A percentile compares a stretch with the other conserved stretches of the same genome.
These are phyloP conservation scores for Elanus axillaris DNA, from an alignment of 2,113 vertebrate genomes.

Conservation along the genomic window DNA sequence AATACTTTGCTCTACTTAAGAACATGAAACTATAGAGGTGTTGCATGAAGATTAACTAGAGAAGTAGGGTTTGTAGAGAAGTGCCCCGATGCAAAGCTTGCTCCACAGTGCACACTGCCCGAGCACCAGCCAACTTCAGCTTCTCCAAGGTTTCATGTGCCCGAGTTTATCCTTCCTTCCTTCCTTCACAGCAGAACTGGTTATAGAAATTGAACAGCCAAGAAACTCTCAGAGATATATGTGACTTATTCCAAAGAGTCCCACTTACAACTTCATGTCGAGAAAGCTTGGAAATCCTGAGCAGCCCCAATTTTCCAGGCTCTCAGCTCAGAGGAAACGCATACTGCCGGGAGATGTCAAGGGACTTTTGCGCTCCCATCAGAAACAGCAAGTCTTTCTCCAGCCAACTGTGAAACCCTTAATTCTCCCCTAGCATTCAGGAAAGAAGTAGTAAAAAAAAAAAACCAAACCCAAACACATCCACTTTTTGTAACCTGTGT, in stretches of 20 bases:
- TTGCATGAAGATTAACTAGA: background rate
- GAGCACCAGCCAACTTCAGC: background rate
- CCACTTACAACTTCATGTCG: background rate
- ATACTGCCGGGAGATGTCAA: fast-evolving
- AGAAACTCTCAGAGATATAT: background rate
- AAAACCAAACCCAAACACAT: background rate
- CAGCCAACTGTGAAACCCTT: background rate
- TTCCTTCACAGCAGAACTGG: background rate
- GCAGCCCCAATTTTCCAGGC: background rate
- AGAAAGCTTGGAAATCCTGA: background rate
- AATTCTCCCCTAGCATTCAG: background rate
- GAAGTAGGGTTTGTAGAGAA: background rate
- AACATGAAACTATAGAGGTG: background rate
- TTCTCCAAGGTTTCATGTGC: background rate
- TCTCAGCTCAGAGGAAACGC: background rate
- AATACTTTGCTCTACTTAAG: background rate
- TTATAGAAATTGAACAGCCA: background rate
- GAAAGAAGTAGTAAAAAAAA: background rate
- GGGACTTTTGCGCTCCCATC: background rate
- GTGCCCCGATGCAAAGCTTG: background rate
- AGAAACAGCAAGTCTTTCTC: background rate
- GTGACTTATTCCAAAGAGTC: background rate
- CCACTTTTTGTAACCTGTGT: background rate
- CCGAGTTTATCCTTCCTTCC: background rate
- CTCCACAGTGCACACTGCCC: background rate